A percentile compares a stretch with the other conserved stretches of the same genome.
Evolutionary conservation across 2,888 invertebrate genomes (phyloP).

Genomic region (Acholoe squamosa): DNA sequence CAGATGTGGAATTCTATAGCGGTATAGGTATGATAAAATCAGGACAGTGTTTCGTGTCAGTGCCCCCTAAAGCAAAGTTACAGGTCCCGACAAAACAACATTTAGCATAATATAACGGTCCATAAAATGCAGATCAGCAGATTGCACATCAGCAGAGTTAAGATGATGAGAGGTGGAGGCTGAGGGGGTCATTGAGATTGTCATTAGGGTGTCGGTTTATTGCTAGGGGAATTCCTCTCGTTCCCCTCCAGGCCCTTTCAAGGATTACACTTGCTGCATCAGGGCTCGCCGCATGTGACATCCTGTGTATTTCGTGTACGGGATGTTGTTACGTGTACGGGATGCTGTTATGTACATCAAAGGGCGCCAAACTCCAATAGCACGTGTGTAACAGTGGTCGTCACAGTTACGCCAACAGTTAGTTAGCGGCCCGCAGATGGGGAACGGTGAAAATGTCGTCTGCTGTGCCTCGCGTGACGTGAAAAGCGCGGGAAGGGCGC

Average conservation of each 20-base stretch:
- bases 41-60: background rate
- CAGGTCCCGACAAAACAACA: background rate
- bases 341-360: constrained; percentile 11
- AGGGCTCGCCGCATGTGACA: background rate
- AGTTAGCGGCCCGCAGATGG: background rate
- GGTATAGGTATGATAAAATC: constrained; percentile 3
- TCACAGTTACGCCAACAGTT: constrained; percentile 5
- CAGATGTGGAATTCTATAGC: background rate
- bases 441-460: background rate
- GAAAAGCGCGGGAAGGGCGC: constrained; percentile 16
- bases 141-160: background rate
- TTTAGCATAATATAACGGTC: constrained; percentile 57
- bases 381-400: background rate
- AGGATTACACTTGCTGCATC: background rate
- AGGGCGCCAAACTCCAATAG: background rate
- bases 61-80: background rate
- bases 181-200: background rate
- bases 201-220: constrained; percentile 35
- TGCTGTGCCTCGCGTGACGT: background rate
- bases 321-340: background rate
- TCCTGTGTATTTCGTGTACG: background rate
- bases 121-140: constrained; percentile 59
- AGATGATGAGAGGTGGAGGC: background rate
- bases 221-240: background rate
- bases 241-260: background rate